Conservation (phyloP, 2,888 invertebrate species). For the Strigamia crassipes region DNA sequence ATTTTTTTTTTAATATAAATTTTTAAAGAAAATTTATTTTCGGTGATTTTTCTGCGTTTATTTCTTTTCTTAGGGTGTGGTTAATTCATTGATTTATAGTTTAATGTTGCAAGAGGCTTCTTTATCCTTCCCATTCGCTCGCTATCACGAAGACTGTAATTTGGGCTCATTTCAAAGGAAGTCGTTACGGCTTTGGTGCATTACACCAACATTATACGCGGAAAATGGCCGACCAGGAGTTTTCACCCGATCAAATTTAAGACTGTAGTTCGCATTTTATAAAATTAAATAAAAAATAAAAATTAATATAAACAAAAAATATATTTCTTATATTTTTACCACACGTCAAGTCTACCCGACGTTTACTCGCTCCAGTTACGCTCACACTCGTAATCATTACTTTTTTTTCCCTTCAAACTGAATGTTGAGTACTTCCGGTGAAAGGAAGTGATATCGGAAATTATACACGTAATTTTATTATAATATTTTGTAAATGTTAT, state of each 20-base stretch:
- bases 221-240: slow-evolving; percentile 21
- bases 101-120: slow-evolving; percentile 2
- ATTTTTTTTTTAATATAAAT: no score
- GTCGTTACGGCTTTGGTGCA: slow-evolving; percentile 38
- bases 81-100: slow-evolving; percentile 10
- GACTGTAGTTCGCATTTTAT: neutral
- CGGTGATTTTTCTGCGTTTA: neutral
- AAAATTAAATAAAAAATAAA: neutral
- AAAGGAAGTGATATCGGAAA: neutral
- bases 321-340: no score
- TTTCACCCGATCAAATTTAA: slow-evolving; percentile 1
- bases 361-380: neutral
- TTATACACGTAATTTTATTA: neutral
- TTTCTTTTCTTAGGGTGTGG: neutral
- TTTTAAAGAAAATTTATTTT: neutral
- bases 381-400: no score
- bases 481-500: neutral
- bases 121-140: neutral
- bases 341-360: neutral
- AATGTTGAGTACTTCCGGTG: neutral
- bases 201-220: slow-evolving; percentile 28
- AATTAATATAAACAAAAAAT: no score
- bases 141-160: slow-evolving; percentile 28
- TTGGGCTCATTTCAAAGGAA: slow-evolving; percentile 18
- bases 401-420: neutral